Percentiles rank a stretch among this genome's conserved stretches.
phyloP scores from a whole-genome alignment of 2,888 invertebrate species.

The Nymphalis urticae region DNA sequence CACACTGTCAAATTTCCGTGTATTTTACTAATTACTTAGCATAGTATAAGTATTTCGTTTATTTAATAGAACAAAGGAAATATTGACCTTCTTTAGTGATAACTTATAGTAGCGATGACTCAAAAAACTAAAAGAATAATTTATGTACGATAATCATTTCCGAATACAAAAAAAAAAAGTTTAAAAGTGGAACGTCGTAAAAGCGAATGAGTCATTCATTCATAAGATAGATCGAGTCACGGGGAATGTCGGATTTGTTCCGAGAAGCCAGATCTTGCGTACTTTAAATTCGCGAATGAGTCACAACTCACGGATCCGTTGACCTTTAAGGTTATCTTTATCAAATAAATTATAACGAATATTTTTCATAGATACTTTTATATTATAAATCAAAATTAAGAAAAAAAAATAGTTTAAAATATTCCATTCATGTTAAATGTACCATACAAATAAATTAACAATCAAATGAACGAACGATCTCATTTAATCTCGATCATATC shows the following conservation, averaged over 20 bases:
- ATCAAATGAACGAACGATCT: background rate
- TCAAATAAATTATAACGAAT: too few relatives aligned
- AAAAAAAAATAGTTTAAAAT: background rate
- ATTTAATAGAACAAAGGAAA: too few relatives aligned
- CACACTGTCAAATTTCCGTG: too few relatives aligned
- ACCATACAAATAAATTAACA: background rate
- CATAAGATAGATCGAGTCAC: slow-evolving; percentile 40
- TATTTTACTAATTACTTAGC: too few relatives aligned
- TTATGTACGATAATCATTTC: slow-evolving; percentile 12
- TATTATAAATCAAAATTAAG: background rate
- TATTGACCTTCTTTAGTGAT: background rate
- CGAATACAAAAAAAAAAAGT: slow-evolving; percentile 25
- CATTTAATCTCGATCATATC: slow-evolving; percentile 24
- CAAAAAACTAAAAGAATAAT: slow-evolving; percentile 1
- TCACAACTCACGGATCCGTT: slow-evolving; percentile 16
- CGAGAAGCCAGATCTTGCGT: slow-evolving; percentile 45
- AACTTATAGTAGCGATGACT: slow-evolving; percentile 10
- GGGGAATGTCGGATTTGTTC: slow-evolving; percentile 48
- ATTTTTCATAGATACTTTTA: too few relatives aligned
- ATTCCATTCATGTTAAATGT: background rate
- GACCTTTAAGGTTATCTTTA: background rate
- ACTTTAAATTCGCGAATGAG: slow-evolving; percentile 33
- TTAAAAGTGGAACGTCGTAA: slow-evolving; percentile 38
- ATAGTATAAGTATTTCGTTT: too few relatives aligned
- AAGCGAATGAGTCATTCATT: slow-evolving; percentile 45